Conservation (phyloP, 2,888 invertebrate species). For the Arrhopalites spinosus region DNA sequence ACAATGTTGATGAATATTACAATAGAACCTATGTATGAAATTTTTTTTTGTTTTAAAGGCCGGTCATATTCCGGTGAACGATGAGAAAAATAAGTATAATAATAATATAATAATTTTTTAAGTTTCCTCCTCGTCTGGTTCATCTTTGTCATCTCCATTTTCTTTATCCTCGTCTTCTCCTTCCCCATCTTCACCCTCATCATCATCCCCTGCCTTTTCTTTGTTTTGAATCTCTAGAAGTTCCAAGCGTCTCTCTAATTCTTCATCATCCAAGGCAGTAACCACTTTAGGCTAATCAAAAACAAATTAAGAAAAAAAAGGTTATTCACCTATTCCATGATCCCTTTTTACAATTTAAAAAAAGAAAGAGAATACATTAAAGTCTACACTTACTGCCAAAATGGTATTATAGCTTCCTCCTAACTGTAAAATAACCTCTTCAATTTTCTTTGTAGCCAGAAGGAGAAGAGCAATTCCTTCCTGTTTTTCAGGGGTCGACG, state of each 20-base stretch:
- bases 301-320: neutral
- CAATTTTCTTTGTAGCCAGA: slow-evolving; percentile 85
- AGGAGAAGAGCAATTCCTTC: slow-evolving; percentile 90
- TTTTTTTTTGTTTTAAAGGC: slow-evolving; percentile 1
- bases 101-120: neutral
- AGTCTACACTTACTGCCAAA: slow-evolving; percentile 9
- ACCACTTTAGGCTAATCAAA: slow-evolving; percentile 88
- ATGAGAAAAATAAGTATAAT: slow-evolving; percentile 2
- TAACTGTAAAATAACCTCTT: slow-evolving; percentile 75
- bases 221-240: slow-evolving; percentile 91
- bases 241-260: slow-evolving; percentile 90
- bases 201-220: slow-evolving; percentile 89
- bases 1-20: too few species aligned
- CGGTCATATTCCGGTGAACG: neutral
- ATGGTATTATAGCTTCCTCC: slow-evolving; percentile 89
- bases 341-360: neutral
- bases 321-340: neutral
- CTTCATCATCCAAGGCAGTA: slow-evolving; percentile 96
- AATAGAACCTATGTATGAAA: too few species aligned
- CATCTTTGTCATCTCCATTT: slow-evolving; percentile 61
- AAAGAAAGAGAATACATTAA: neutral
- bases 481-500: slow-evolving; percentile 93
- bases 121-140: slow-evolving; percentile 35
- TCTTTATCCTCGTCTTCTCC: slow-evolving; percentile 60
- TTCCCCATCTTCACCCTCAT: slow-evolving; percentile 69